A percentile compares a stretch with the other conserved stretches of the same genome.
Conservation (phyloP, 23 tunicate genomes). For the Corella eumyota region DNA sequence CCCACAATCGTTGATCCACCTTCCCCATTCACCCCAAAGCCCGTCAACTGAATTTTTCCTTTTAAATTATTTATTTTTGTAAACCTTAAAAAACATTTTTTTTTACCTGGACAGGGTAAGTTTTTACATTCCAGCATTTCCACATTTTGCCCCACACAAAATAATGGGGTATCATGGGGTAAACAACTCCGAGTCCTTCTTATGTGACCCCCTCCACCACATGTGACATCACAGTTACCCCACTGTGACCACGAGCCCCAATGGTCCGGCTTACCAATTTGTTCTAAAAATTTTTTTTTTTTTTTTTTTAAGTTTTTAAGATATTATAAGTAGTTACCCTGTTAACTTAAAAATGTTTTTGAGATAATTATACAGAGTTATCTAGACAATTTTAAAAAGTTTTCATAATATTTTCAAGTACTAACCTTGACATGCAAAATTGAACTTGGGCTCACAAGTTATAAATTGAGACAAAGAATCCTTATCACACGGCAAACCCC, state of each 20-base stretch:
- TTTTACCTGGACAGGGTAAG: slow-evolving; percentile 36
- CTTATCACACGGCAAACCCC: slow-evolving; percentile 16
- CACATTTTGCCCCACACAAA: slow-evolving; percentile 15
- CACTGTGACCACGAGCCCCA: slow-evolving; percentile 45
- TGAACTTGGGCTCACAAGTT: no score
- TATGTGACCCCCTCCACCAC: slow-evolving; percentile 20
- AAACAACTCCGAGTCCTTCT: slow-evolving; percentile 17
- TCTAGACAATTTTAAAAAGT: not conserved
- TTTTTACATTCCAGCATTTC: slow-evolving; percentile 16
- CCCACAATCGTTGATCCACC: no score
- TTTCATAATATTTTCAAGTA: no score
- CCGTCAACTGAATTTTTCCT: no score
- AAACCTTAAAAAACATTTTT: no score
- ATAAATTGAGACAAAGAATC: slow-evolving; percentile 3
- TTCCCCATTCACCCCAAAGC: no score
- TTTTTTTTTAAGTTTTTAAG: not conserved
- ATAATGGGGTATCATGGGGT: slow-evolving; percentile 7
- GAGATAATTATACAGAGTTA: not conserved
- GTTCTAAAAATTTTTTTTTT: not conserved
- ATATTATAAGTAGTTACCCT: not conserved
- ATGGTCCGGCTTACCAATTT: slow-evolving; percentile 23
- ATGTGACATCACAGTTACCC: slow-evolving; percentile 24
- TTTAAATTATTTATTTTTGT: no score
- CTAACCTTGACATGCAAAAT: no score
- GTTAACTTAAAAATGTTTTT: not conserved